Conservation (phyloP, 1,140 invertebrate genomes). For the Drosophila pandora region DNA sequence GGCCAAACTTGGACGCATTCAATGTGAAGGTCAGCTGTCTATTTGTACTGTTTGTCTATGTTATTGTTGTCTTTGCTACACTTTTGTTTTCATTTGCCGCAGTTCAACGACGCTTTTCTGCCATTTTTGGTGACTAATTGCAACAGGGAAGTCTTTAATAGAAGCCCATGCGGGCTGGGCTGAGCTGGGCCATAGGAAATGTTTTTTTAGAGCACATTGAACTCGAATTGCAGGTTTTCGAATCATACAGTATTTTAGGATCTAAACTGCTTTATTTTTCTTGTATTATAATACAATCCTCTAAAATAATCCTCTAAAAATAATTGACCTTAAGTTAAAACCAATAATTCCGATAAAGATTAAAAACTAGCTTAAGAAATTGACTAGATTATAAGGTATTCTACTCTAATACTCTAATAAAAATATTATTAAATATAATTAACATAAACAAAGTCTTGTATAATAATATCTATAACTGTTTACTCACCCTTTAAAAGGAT, state of each 20-base stretch:
- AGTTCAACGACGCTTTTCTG: conserved; percentile 57
- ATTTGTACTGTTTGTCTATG: conserved; percentile 22
- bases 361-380: too few relatives aligned
- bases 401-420: too few relatives aligned
- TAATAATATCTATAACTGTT: not conserved
- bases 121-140: conserved; percentile 60
- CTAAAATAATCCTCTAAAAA: not conserved
- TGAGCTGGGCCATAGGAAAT: conserved; percentile 22
- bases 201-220: conserved; percentile 29
- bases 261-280: not conserved
- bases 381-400: too few relatives aligned
- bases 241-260: not conserved
- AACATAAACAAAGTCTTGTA: too few relatives aligned
- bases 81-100: conserved; percentile 35
- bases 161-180: conserved; percentile 49
- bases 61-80: conserved; percentile 37
- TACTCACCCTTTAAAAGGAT: conserved; percentile 2
- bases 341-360: not conserved
- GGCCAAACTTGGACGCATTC: conserved; percentile 55
- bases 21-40: conserved; percentile 70
- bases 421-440: too few relatives aligned
- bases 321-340: not conserved
- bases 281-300: not conserved
- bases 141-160: conserved; percentile 61
- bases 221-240: conserved; percentile 1